Evolutionary conservation across 2,797 vertebrate species (phyloP).

Genomic region (Squalus acanthias): DNA sequence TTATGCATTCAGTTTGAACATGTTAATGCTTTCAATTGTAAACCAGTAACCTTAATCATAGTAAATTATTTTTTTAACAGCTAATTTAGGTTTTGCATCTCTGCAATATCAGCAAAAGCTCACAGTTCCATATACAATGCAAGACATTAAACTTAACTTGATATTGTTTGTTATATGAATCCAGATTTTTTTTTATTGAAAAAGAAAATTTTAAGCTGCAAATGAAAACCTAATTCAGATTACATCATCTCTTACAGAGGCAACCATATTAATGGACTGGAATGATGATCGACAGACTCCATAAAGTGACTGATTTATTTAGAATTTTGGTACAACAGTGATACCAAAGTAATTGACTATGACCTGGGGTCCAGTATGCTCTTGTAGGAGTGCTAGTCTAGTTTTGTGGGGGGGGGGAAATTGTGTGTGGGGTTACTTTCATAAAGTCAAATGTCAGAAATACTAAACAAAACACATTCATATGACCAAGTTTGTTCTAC

Average conservation of each 20-base stretch:
- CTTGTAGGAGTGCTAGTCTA: not conserved
- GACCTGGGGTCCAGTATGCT: too few relatives aligned
- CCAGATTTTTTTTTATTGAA: not conserved
- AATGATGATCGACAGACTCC: too few relatives aligned
- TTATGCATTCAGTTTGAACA: not conserved
- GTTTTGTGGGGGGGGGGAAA: not conserved
- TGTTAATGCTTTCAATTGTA: not conserved
- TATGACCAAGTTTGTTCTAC: not conserved
- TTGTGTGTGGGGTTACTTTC: not conserved
- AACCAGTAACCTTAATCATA: not conserved
- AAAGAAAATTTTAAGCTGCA: too few relatives aligned
- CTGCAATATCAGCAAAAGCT: not conserved
- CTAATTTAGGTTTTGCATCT: not conserved
- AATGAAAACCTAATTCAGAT: not conserved
- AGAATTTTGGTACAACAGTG: not conserved
- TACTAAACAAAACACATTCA: not conserved
- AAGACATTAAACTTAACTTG: not conserved
- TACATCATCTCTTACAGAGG: not conserved
- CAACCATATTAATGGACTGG: too few relatives aligned
- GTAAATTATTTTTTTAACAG: not conserved
- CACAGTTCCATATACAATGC: not conserved
- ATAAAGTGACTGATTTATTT: too few relatives aligned
- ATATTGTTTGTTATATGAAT: not conserved
- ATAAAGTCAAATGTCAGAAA: not conserved
- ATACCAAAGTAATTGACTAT: not conserved